These are phyloP conservation scores for Pelecanoides urinatrix DNA, from an alignment of 2,113 vertebrate species.

Conservation along the genomic window DNA sequence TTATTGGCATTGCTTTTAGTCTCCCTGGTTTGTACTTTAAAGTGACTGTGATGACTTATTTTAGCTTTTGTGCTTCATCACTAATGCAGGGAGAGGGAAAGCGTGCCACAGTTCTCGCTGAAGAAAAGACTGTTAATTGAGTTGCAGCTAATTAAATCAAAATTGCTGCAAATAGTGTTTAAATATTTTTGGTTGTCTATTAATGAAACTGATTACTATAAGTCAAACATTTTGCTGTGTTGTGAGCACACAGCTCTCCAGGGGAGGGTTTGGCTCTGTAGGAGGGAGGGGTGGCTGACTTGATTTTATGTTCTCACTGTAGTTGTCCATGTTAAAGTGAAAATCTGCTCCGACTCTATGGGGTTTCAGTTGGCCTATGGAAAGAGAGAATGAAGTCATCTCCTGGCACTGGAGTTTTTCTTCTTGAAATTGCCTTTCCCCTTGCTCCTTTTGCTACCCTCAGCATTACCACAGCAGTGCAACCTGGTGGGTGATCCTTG, in stretches of 20 bases:
- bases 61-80: neutral
- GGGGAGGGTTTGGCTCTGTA: neutral
- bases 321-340: neutral
- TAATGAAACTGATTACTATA: neutral
- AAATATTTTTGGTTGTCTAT: neutral
- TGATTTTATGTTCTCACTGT: neutral
- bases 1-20: neutral
- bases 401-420: neutral
- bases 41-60: neutral
- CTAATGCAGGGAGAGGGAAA: neutral
- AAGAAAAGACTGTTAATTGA: neutral
- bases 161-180: neutral
- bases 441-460: rapidly evolving
- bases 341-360: neutral
- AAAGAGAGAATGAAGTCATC: neutral
- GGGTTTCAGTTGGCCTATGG: neutral
- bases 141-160: neutral
- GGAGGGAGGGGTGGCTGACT: neutral
- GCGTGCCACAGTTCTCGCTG: neutral
- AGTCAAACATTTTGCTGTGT: neutral
- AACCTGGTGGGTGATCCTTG: neutral
- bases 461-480: neutral
- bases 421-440: neutral
- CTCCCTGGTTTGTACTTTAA: neutral
- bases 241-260: neutral